Conservation (phyloP, 2,113 vertebrate genomes). For the Cebidichthys violaceus region DNA sequence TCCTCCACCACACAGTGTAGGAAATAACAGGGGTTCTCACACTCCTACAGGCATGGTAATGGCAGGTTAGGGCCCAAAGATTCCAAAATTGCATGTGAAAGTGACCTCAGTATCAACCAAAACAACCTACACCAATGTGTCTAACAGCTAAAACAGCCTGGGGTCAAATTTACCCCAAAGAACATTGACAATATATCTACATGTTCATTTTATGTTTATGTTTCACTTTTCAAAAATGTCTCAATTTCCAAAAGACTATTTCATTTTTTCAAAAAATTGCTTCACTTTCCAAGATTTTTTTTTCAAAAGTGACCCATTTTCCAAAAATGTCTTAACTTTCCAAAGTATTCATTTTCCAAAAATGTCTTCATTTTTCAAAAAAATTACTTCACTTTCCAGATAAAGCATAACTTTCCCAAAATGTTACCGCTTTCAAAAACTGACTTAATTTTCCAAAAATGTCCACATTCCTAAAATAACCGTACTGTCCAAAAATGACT, state of each 20-base stretch:
- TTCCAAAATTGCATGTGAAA: background rate
- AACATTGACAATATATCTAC: no score
- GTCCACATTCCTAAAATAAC: background rate
- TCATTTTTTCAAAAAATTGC: no score
- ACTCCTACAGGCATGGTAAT: background rate
- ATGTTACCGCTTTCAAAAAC: background rate
- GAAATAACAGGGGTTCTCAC: background rate
- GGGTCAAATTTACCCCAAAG: no score
- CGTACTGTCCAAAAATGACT: no score
- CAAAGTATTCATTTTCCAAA: no score
- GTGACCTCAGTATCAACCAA: background rate
- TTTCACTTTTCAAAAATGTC: no score
- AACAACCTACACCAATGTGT: background rate
- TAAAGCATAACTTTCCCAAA: background rate
- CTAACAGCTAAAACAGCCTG: background rate
- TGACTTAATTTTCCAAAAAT: background rate
- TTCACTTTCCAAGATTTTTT: no score
- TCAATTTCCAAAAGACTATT: no score
- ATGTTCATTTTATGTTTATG: no score
- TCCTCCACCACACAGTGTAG: background rate
- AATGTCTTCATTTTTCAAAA: background rate
- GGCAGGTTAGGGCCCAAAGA: background rate
- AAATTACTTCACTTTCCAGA: background rate
- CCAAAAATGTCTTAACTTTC: background rate
- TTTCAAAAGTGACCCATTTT: no score